Conservation (phyloP, 2,888 invertebrate species). For the Diaprepes abbreviatus region DNA sequence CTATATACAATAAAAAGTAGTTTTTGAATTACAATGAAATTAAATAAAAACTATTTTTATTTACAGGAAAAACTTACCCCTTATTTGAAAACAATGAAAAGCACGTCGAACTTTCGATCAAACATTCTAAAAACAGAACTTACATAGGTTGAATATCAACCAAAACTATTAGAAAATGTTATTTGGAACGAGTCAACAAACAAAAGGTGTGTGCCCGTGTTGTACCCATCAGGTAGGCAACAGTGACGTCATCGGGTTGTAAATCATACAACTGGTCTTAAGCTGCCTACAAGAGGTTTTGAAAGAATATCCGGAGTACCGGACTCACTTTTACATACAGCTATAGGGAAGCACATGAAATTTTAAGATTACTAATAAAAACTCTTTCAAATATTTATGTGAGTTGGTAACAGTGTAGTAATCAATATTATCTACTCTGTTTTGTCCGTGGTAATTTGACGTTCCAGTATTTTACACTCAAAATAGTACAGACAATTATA, state of each 20-base stretch:
- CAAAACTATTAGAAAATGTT: constrained; percentile 24
- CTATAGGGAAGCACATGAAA: not conserved
- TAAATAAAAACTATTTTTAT: too few species aligned
- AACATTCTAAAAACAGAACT: constrained; percentile 23
- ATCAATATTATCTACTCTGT: too few species aligned
- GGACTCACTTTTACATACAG: not conserved
- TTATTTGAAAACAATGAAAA: not conserved
- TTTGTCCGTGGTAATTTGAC: too few species aligned
- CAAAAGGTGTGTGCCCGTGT: constrained; percentile 26
- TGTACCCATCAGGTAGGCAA: constrained; percentile 28
- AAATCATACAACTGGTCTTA: constrained; percentile 27
- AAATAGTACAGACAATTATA: too few species aligned
- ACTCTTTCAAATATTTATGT: too few species aligned
- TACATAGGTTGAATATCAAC: constrained; percentile 11
- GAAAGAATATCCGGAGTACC: constrained; percentile 17
- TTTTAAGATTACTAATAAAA: too few species aligned
- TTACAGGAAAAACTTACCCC: not conserved
- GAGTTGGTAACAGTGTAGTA: too few species aligned
- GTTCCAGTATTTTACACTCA: too few species aligned
- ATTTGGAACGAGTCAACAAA: constrained; percentile 31
- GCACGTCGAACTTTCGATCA: constrained; percentile 12
- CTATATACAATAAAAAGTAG: too few species aligned
- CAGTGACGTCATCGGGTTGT: constrained; percentile 19
- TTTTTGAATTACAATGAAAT: too few species aligned
- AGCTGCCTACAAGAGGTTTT: constrained; percentile 10